These are phyloP conservation scores for Andrena haemorrhoa DNA, from an alignment of 2,888 invertebrate genomes.

Conservation along the genomic window DNA sequence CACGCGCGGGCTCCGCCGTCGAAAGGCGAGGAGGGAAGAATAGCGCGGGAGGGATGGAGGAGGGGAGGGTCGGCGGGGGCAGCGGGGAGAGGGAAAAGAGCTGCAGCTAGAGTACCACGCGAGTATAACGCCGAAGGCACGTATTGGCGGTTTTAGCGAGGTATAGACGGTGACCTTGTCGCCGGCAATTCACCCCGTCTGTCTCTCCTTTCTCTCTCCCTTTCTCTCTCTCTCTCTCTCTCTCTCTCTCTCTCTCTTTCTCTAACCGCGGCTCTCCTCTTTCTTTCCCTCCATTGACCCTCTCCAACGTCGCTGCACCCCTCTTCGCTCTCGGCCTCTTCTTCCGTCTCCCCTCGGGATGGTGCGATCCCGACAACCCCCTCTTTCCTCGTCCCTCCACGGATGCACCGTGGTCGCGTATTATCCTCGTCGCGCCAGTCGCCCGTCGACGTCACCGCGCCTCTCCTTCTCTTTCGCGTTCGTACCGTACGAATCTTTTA, in stretches of 20 bases:
- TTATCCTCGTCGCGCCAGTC: constrained; percentile 60
- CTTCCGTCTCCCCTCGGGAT: constrained; percentile 75
- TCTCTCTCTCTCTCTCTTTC: constrained; percentile 43
- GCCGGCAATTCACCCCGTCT: constrained; percentile 72
- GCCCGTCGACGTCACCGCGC: constrained; percentile 40
- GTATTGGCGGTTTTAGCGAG: constrained; percentile 65
- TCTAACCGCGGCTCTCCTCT: constrained; percentile 51
- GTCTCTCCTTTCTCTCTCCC: constrained; percentile 62
- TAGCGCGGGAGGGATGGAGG: constrained; percentile 1
- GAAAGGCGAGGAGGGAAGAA: constrained; percentile 27
- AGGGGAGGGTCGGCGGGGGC: constrained; percentile 38
- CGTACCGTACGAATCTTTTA: constrained; percentile 39
- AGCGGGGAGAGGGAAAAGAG: constrained; percentile 39
- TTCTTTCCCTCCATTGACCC: constrained; percentile 16
- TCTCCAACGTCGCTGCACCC: constrained; percentile 32
- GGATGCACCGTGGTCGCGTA: constrained; percentile 48
- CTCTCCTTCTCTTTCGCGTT: constrained; percentile 39
- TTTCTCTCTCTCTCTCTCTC: constrained; percentile 46
- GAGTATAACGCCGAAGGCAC: constrained; percentile 78
- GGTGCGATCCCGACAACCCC: constrained; percentile 50
- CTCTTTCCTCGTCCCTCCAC: constrained; percentile 56
- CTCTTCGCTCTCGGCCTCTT: constrained; percentile 24
- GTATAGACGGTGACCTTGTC: constrained; percentile 70
- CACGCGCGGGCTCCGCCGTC: constrained; percentile 25
- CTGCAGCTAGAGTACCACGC: constrained; percentile 76